These are phyloP conservation scores for Enteromius thamalakanensis DNA, from an alignment of 2,797 vertebrate species.

Conservation along the genomic window DNA sequence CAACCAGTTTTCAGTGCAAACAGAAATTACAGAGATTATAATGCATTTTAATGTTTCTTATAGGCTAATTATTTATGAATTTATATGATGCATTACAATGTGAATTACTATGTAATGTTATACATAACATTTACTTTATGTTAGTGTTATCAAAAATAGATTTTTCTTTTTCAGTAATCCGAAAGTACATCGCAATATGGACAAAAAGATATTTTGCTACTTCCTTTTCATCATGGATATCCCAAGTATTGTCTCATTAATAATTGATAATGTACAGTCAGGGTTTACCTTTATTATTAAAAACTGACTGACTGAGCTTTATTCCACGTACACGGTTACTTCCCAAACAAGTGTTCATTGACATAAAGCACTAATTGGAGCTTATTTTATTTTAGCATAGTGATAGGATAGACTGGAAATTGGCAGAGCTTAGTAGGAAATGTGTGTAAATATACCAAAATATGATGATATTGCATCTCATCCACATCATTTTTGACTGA, in stretches of 20 bases:
- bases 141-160: not conserved
- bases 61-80: not conserved
- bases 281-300: not conserved
- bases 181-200: not conserved
- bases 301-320: not conserved
- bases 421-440: not conserved
- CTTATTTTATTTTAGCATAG: not conserved
- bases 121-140: not conserved
- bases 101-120: not conserved
- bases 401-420: not conserved
- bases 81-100: not conserved
- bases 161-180: not conserved
- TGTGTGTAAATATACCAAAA: not conserved
- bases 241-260: not conserved
- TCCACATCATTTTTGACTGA: not conserved
- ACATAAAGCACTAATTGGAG: not conserved
- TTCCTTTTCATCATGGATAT: not conserved
- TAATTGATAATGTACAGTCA: not conserved
- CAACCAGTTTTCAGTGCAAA: not conserved
- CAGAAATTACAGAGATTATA: not conserved
- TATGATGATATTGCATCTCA: not conserved
- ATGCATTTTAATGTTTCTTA: not conserved
- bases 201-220: not conserved
- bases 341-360: not conserved
- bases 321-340: not conserved